Evolutionary conservation across 2,113 vertebrate species (phyloP), one percentile per base, ranked within the genome.

Genomic region (Nestor notabilis): DNA sequence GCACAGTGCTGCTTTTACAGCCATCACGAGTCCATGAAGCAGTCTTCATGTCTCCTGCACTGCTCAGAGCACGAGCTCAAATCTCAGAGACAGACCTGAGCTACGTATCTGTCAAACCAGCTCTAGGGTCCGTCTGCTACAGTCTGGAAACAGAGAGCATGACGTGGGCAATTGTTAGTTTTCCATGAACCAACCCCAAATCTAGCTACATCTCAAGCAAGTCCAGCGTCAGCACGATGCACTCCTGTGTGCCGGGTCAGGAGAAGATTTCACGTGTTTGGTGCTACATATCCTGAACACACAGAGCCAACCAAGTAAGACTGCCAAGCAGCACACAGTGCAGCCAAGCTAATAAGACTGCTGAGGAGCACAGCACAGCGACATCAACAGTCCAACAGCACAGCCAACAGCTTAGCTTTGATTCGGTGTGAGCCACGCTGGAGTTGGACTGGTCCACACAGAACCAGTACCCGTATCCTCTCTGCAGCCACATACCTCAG

Each of bases 161-260:
- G 3, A 68, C 15, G 37, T 20, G 9, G 43, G 35, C 47, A 86
- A 58, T 19, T 14, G 17, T 53, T 15, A 77, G 43, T 75, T 84
- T 87, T 37, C 61, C 35, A 43, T 3, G 7, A 83, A 46, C 17
- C 21, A 74, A 11, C 13, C 23, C 25, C 74, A 75, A 43, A 75
- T 17, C 43, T 43, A 53, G 28, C 37, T 31, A 9, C 10, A 75
- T 37, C 27, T 56, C 53, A 60, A 50, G n/a, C 1, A 3, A 81
- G 17, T 31, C 16, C 47, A 71, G 29, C 0, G 0, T 68, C 55
- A 68, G 39, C 35, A 65, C 0, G 7, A 93, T 15, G 18, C 18
- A 58, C 3, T 17, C 33, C 46, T 29, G 33, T 0, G 3, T 1
- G 7, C 21, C 39, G 52, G 37, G 43, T 7, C 63, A 4, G 1